These are phyloP conservation scores for Allobates femoralis DNA, from an alignment of 2,797 vertebrate genomes.

Conservation along the genomic window DNA sequence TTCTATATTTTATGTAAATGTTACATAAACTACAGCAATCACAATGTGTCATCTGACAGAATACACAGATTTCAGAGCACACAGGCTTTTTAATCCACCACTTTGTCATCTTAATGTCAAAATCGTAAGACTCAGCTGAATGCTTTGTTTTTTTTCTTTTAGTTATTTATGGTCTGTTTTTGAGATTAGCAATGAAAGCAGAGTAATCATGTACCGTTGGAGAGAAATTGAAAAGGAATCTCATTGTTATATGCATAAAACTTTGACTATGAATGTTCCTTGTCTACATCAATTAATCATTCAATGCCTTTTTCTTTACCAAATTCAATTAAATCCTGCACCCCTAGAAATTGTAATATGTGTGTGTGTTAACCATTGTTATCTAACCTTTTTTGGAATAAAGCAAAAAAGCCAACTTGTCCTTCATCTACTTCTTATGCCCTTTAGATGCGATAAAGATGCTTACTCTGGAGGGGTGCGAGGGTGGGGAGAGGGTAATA, in stretches of 20 bases:
- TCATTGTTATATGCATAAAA: slow-evolving; percentile 8
- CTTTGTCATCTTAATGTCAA: slow-evolving; percentile 16
- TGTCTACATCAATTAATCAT: background rate
- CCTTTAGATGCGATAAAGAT: too few species aligned
- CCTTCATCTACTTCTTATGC: too few species aligned
- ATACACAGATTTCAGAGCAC: background rate
- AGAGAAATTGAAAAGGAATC: background rate
- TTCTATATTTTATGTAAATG: background rate
- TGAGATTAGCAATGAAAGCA: slow-evolving; percentile 16
- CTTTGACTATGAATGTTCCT: slow-evolving; percentile 2
- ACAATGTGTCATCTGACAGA: slow-evolving; percentile 1
- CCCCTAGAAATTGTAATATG: background rate
- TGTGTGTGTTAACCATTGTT: background rate
- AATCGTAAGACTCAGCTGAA: slow-evolving; percentile 9
- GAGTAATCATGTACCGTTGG: background rate
- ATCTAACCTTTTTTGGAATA: background rate
- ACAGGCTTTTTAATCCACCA: slow-evolving; percentile 2
- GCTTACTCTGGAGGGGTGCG: too few species aligned
- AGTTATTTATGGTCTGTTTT: slow-evolving; percentile 13
- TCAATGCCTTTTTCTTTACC: background rate
- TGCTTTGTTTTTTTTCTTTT: background rate
- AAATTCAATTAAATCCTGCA: background rate
- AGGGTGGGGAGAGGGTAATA: too few species aligned
- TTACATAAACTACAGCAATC: background rate
- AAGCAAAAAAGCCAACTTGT: too few species aligned